These are phyloP conservation scores for Drosophila seclusa DNA, from an alignment of 2,888 invertebrate species.

Conservation along the genomic window DNA sequence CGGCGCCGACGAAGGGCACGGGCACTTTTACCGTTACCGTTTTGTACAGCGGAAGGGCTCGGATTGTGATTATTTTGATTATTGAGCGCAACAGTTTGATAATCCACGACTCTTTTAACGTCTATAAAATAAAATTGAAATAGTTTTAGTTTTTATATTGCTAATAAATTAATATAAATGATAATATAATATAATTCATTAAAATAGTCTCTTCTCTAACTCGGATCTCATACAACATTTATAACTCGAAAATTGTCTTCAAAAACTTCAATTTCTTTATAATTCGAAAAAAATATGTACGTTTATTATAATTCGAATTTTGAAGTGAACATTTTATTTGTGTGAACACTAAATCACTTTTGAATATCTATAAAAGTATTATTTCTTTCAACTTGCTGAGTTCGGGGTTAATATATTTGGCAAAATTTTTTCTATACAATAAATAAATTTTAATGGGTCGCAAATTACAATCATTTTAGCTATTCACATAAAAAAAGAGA, in stretches of 20 bases:
- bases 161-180: neutral
- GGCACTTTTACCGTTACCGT: constrained; percentile 69
- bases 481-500: neutral
- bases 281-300: neutral
- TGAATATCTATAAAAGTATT: neutral
- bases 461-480: neutral
- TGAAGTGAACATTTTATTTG: neutral
- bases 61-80: constrained; percentile 61
- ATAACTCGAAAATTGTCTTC: neutral
- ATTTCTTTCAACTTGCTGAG: neutral
- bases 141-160: neutral
- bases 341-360: neutral
- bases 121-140: constrained; percentile 26
- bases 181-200: neutral
- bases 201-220: neutral
- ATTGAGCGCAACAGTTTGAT: constrained; percentile 69
- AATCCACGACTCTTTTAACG: constrained; percentile 68
- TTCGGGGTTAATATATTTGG: neutral
- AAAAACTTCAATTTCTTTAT: neutral
- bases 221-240: neutral
- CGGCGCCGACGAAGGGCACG: constrained; percentile 81
- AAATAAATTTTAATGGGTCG: neutral
- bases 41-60: constrained; percentile 57
- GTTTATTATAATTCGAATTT: neutral
- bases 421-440: neutral